phyloP scores from a whole-genome alignment of 2,113 vertebrate genomes.

The Silurus asotus region DNA sequence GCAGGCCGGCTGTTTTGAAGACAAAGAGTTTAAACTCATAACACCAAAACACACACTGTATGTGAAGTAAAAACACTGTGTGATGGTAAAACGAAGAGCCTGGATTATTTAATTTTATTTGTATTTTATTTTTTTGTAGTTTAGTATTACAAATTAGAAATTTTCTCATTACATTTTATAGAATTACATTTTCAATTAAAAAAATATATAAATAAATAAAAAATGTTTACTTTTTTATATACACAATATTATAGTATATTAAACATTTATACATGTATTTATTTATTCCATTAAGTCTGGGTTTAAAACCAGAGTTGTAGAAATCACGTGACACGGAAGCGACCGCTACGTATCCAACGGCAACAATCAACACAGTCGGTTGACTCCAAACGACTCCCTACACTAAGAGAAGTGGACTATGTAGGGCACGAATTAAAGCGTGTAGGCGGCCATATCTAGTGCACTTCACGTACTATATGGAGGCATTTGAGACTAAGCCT shows the following conservation, averaged over 20 bases:
- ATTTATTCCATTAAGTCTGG: too few relatives aligned
- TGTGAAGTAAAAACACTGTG: background rate
- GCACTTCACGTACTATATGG: background rate
- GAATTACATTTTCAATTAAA: too few relatives aligned
- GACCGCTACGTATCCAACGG: conserved; percentile 33
- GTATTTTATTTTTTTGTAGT: too few relatives aligned
- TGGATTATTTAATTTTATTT: too few relatives aligned
- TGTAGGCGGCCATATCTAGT: background rate
- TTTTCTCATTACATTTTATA: too few relatives aligned
- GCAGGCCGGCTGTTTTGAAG: background rate
- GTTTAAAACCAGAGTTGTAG: too few relatives aligned
- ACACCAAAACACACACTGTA: background rate
- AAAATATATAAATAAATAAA: too few relatives aligned
- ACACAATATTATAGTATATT: too few relatives aligned
- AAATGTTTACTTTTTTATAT: too few relatives aligned
- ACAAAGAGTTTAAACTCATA: background rate
- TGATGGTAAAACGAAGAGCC: background rate
- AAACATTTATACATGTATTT: too few relatives aligned
- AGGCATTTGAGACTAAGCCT: background rate
- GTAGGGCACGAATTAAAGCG: background rate
- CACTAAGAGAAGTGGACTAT: background rate
- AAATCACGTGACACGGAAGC: conserved; percentile 11
- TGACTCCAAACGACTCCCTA: background rate
- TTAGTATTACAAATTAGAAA: too few relatives aligned
- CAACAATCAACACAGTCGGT: conserved; percentile 42